A percentile compares a stretch with the other conserved stretches of the same genome.
These are phyloP conservation scores for Pinna nobilis DNA, from an alignment of 1,140 invertebrate genomes.

Conservation along the genomic window DNA sequence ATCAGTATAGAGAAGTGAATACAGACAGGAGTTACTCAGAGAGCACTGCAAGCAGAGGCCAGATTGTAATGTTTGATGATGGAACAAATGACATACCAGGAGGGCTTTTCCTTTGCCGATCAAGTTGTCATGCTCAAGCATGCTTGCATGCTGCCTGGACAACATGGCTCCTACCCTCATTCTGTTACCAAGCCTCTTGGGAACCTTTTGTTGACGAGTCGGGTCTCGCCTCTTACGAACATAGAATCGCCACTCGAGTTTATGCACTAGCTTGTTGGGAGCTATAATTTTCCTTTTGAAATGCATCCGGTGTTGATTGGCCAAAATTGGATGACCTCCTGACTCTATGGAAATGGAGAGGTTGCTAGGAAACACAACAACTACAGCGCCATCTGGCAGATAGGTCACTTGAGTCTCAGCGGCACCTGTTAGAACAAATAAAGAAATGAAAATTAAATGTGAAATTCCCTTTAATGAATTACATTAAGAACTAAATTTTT, in stretches of 20 bases:
- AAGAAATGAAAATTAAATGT: constrained; percentile 1
- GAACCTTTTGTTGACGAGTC: constrained; percentile 52
- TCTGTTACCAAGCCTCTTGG: constrained; percentile 65
- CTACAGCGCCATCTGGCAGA: constrained; percentile 74
- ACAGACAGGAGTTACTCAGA: constrained; percentile 2
- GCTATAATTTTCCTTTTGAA: constrained; percentile 93
- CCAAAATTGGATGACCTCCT: constrained; percentile 87
- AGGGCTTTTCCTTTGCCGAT: constrained; percentile 72
- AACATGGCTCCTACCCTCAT: constrained; percentile 69
- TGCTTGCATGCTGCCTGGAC: constrained; percentile 57
- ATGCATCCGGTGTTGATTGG: constrained; percentile 85
- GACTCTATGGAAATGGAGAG: constrained; percentile 76
- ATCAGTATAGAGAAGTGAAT: background rate
- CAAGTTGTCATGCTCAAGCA: constrained; percentile 68
- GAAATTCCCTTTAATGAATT: too few species aligned
- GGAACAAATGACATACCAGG: constrained; percentile 63
- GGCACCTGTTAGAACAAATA: constrained; percentile 52
- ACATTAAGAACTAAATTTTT: too few species aligned
- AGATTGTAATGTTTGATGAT: constrained; percentile 16
- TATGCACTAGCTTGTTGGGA: constrained; percentile 84
- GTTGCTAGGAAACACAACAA: constrained; percentile 74
- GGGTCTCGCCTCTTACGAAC: constrained; percentile 65
- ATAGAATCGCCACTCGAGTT: constrained; percentile 94
- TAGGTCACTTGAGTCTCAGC: constrained; percentile 72
- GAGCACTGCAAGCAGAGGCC: constrained; percentile 1